Evolutionary conservation across 2,888 invertebrate species (phyloP).

Genomic region (Athetis lepigone): DNA sequence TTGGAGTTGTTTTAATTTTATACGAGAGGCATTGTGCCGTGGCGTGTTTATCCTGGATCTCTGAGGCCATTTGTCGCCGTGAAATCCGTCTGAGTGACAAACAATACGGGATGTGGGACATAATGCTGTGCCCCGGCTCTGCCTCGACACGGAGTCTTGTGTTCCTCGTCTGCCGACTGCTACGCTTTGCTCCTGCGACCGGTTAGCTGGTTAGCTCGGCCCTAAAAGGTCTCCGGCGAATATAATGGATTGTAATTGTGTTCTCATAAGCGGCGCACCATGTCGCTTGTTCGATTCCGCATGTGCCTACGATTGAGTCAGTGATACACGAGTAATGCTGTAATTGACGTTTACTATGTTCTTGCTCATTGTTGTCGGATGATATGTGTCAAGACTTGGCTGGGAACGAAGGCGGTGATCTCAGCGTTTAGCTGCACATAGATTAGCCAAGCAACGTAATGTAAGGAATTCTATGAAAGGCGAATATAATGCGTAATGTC

Average conservation of each 20-base stretch:
- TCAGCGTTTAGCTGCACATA: constrained; percentile 42
- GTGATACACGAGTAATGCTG: constrained; percentile 79
- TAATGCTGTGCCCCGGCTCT: constrained; percentile 80
- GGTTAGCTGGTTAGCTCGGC: constrained; percentile 77
- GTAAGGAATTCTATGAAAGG: constrained; percentile 46
- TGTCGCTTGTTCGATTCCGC: constrained; percentile 76
- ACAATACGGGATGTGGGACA: constrained; percentile 84
- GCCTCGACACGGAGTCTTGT: constrained; percentile 77
- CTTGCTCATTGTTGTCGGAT: constrained; percentile 70
- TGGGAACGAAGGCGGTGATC: constrained; percentile 57
- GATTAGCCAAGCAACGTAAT: constrained; percentile 54
- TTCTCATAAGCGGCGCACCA: constrained; percentile 84
- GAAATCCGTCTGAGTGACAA: constrained; percentile 87
- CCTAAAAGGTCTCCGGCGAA: constrained; percentile 84
- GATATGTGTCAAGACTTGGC: constrained; percentile 65
- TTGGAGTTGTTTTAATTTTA: constrained; percentile 79
- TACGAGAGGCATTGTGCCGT: constrained; percentile 75
- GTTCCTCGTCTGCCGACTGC: constrained; percentile 74
- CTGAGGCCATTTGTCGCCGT: constrained; percentile 86
- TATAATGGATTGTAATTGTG: constrained; percentile 89
- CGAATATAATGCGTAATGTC: constrained; percentile 39
- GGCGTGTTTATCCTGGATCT: constrained; percentile 80
- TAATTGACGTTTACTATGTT: constrained; percentile 84
- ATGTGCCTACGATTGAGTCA: constrained; percentile 82
- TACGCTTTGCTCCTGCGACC: constrained; percentile 68